These are phyloP conservation scores for Gambelia wislizenii DNA, from an alignment of 2,797 vertebrate genomes.

Conservation along the genomic window DNA sequence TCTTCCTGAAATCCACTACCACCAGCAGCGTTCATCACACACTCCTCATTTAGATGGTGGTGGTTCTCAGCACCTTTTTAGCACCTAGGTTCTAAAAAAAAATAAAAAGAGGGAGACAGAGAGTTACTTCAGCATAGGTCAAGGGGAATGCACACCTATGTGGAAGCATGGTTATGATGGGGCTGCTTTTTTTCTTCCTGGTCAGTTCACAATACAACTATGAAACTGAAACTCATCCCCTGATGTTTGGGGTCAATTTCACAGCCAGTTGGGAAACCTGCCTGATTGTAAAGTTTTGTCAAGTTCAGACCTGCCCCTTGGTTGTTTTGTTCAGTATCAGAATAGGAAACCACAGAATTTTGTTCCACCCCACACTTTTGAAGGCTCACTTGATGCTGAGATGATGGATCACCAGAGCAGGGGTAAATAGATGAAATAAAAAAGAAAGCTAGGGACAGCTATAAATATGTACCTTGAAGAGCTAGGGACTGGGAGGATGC, in stretches of 20 bases:
- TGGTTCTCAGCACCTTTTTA: neutral
- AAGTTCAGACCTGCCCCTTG: neutral
- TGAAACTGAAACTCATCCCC: neutral
- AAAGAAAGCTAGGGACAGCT: too few species aligned
- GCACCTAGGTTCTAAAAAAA: neutral
- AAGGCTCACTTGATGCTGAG: too few species aligned
- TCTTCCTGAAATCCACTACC: neutral
- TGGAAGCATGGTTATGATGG: too few species aligned
- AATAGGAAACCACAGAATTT: too few species aligned
- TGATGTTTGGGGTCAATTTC: neutral
- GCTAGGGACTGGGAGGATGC: neutral
- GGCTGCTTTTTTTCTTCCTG: too few species aligned
- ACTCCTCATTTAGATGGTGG: neutral
- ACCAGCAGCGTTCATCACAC: neutral
- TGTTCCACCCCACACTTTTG: too few species aligned
- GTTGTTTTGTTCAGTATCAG: neutral
- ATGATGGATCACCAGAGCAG: too few species aligned
- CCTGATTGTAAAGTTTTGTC: too few species aligned
- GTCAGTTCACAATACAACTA: neutral
- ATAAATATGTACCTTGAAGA: neutral
- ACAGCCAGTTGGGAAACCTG: neutral
- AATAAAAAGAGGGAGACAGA: too few species aligned
- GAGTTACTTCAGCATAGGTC: too few species aligned
- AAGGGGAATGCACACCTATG: too few species aligned
- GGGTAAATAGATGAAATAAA: too few species aligned